These are phyloP conservation scores for Oscheius sp. DNA, from an alignment of 2,888 invertebrate genomes.

Conservation along the genomic window DNA sequence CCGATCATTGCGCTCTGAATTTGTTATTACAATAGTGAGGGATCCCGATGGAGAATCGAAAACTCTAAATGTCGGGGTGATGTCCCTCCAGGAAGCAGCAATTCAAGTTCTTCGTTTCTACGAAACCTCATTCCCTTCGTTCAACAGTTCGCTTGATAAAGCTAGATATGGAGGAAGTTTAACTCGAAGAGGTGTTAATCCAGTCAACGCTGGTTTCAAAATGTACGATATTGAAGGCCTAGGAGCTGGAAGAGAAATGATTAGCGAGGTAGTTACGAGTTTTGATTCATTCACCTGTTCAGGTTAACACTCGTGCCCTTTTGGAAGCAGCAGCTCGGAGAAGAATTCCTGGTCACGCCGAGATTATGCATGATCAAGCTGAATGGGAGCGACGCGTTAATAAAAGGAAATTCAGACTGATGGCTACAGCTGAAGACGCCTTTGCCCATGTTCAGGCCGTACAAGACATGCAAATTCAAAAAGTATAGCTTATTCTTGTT, in stretches of 20 bases:
- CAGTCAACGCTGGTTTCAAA: constrained; percentile 78
- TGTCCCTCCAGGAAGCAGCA: constrained; percentile 93
- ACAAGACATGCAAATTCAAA: constrained; percentile 25
- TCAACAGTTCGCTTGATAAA: constrained; percentile 89
- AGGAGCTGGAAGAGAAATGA: constrained; percentile 54
- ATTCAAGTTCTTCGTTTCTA: constrained; percentile 93
- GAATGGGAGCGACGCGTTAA: constrained; percentile 74
- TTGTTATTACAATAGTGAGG: constrained; percentile 80
- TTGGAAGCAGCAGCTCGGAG: constrained; percentile 83
- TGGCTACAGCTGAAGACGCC: constrained; percentile 94
- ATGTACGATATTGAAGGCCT: constrained; percentile 92
- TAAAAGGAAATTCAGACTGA: constrained; percentile 79
- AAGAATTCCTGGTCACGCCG: constrained; percentile 88
- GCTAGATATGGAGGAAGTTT: constrained; percentile 39
- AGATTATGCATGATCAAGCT: constrained; percentile 90
- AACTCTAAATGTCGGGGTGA: constrained; percentile 80
- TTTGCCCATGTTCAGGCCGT: constrained; percentile 84
- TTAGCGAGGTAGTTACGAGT: constrained; percentile 38
- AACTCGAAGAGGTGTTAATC: constrained; percentile 38
- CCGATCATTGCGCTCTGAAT: constrained; percentile 87
- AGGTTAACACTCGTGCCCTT: constrained; percentile 79
- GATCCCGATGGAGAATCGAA: constrained; percentile 93
- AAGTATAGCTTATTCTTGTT: constrained; percentile 5
- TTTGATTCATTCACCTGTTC: neutral
- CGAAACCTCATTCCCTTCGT: constrained; percentile 93